Evolutionary conservation across 2,888 invertebrate genomes (phyloP).

Genomic region (Corythucha ciliata): DNA sequence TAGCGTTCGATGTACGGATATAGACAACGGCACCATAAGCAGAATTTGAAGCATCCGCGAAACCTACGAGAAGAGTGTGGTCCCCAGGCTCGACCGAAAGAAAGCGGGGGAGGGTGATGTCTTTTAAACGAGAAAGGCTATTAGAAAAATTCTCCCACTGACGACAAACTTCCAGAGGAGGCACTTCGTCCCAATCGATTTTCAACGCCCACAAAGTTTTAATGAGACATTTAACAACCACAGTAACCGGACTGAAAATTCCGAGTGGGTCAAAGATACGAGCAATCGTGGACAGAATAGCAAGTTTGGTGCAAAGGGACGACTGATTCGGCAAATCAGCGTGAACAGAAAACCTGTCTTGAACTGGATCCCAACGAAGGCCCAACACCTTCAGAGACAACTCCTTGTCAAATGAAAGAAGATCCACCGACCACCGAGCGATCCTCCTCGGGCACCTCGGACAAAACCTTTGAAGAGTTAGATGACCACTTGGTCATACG

Average conservation of each 20-base stretch:
- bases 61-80: neutral
- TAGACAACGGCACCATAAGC: slow-evolving; percentile 12
- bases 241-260: slow-evolving; percentile 1
- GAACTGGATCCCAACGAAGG: neutral
- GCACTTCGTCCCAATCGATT: neutral
- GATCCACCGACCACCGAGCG: neutral
- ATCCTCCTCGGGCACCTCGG: neutral
- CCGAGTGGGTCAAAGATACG: slow-evolving; percentile 14
- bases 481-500: slow-evolving; percentile 17
- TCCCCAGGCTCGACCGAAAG: neutral
- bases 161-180: neutral
- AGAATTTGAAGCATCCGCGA: neutral
- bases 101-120: neutral
- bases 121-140: neutral
- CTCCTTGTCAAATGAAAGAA: neutral
- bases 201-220: neutral
- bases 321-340: too few species aligned
- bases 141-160: neutral
- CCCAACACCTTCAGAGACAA: neutral
- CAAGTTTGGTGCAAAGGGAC: slow-evolving; percentile 6
- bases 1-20: neutral
- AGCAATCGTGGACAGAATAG: neutral
- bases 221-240: neutral
- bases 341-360: neutral
- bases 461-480: neutral